Conservation (phyloP, 2,797 vertebrate genomes). For the Pseudochirops cupreus region DNA sequence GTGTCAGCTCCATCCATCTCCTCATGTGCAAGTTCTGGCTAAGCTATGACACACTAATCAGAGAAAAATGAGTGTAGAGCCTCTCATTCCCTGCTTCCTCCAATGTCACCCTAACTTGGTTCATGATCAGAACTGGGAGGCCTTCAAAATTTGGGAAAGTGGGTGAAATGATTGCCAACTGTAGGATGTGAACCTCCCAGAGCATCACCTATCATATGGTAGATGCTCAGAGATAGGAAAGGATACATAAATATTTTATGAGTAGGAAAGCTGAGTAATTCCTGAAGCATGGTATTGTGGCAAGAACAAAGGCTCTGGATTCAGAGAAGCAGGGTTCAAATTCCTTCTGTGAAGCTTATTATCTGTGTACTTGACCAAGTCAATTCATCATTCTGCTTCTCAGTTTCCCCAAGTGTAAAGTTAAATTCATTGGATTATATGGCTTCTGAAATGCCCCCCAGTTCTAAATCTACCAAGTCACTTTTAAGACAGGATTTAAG, state of each 20-base stretch:
- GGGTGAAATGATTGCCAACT: conserved; percentile 56
- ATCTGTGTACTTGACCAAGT: not conserved
- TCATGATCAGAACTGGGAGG: conserved; percentile 22
- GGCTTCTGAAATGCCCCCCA: not conserved
- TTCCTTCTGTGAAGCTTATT: not conserved
- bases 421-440: not conserved
- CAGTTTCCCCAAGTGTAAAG: not conserved
- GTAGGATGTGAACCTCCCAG: conserved; percentile 39
- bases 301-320: not conserved
- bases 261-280: conserved; percentile 48
- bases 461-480: not conserved
- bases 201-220: conserved; percentile 48
- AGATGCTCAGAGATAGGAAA: conserved; percentile 44
- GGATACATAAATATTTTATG: conserved; percentile 44
- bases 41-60: conserved; percentile 43
- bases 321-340: not conserved
- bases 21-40: conserved; percentile 17
- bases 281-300: not conserved
- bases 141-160: conserved; percentile 38
- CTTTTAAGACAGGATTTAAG: conserved; percentile 8
- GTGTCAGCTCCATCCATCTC: conserved; percentile 66
- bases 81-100: conserved; percentile 28
- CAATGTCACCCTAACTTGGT: conserved; percentile 47
- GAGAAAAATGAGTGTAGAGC: conserved; percentile 30
- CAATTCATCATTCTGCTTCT: not conserved